Conservation (phyloP, 92 coral and sea anemone genomes). For the Palythoa heliodiscus region DNA sequence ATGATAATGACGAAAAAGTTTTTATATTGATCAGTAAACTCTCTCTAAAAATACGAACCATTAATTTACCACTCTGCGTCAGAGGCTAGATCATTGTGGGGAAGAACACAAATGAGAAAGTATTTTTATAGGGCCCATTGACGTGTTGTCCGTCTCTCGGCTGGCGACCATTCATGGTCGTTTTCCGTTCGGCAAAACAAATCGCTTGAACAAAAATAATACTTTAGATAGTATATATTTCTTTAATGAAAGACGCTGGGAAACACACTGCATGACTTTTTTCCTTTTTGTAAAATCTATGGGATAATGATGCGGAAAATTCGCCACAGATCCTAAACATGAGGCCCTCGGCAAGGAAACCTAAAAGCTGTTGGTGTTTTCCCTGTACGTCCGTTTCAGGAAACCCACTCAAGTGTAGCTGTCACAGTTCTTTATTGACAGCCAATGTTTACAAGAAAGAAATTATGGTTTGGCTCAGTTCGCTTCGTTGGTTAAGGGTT, state of each 20-base stretch:
- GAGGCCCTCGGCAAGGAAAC: slow-evolving; percentile 4
- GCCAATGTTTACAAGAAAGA: slow-evolving; percentile 40
- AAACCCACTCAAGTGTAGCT: slow-evolving; percentile 45
- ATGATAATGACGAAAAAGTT: slow-evolving; percentile 13
- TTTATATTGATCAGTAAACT: slow-evolving; percentile 36
- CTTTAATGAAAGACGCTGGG: slow-evolving; percentile 13
- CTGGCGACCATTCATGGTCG: slow-evolving; percentile 20
- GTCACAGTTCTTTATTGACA: slow-evolving; percentile 40
- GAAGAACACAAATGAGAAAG: slow-evolving; percentile 30
- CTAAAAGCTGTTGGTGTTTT: background rate
- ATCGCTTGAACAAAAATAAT: slow-evolving; percentile 1
- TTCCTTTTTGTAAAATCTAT: background rate
- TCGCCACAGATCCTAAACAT: slow-evolving; percentile 1
- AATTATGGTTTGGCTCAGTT: slow-evolving; percentile 34
- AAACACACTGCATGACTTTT: slow-evolving; percentile 25
- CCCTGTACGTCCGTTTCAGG: slow-evolving; percentile 30
- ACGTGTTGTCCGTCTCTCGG: slow-evolving; percentile 28
- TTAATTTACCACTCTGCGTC: slow-evolving; percentile 42
- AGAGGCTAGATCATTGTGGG: slow-evolving; percentile 22
- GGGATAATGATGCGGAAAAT: background rate
- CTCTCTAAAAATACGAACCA: slow-evolving; percentile 30
- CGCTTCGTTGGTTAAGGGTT: background rate
- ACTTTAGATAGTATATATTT: slow-evolving; percentile 12
- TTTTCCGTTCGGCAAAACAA: slow-evolving; percentile 9
- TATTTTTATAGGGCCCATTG: slow-evolving; percentile 30